Conservation (phyloP, 2,888 invertebrate genomes). For the Anoplius nigerrimus region DNA sequence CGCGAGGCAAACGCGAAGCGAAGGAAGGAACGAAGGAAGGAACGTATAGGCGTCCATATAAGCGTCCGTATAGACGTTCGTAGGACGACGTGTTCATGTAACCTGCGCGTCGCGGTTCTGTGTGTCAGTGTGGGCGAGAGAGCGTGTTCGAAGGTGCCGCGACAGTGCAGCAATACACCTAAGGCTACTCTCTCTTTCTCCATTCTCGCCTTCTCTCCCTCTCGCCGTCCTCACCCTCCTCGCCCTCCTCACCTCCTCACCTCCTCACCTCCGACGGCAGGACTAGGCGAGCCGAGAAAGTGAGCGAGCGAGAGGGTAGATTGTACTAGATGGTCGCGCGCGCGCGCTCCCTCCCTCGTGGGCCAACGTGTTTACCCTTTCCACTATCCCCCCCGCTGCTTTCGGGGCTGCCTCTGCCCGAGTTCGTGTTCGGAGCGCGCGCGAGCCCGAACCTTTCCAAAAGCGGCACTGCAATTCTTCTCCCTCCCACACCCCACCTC, state of each 20-base stretch:
- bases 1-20: too few relatives aligned
- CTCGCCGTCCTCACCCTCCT: background rate
- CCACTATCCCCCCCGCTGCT: slow-evolving; percentile 36
- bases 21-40: too few relatives aligned
- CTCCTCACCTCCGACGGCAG: background rate
- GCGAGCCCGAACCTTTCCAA: too few relatives aligned
- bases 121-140: background rate
- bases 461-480: background rate
- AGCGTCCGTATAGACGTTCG: background rate
- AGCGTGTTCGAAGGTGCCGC: background rate
- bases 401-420: slow-evolving; percentile 38
- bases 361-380: slow-evolving; percentile 49
- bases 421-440: too few relatives aligned
- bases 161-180: slow-evolving; percentile 5
- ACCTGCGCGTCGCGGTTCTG: background rate
- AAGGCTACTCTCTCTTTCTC: background rate
- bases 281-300: too few relatives aligned
- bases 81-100: background rate
- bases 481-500: background rate
- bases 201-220: background rate
- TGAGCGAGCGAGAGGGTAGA: too few relatives aligned
- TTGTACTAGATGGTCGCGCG: slow-evolving; percentile 9
- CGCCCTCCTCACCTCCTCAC: background rate
- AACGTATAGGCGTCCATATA: too few relatives aligned
- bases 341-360: slow-evolving; percentile 31